Conservation (phyloP, 92 coral and sea anemone genomes). For the Nematostella vectensis region DNA sequence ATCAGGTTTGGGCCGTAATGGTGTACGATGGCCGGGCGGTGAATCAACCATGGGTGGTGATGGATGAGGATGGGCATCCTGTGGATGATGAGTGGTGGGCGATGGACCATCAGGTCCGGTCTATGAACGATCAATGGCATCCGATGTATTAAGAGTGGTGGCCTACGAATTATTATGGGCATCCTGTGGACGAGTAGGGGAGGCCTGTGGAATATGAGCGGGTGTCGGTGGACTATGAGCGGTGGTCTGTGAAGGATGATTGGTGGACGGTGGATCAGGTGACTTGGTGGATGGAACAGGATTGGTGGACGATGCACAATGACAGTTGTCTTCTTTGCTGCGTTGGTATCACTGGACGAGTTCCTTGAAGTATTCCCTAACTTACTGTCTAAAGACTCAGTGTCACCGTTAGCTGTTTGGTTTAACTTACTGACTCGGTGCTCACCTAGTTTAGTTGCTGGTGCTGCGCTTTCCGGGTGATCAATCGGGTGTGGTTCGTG, state of each 20-base stretch:
- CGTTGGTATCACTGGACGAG: background rate
- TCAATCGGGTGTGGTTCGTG: constrained; percentile 13
- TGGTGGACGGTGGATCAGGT: constrained; percentile 88
- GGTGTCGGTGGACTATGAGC: constrained; percentile 90
- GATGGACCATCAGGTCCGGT: constrained; percentile 78
- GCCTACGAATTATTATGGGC: constrained; percentile 91
- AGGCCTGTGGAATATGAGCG: constrained; percentile 86
- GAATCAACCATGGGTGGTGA: constrained; percentile 84
- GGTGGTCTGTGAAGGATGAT: constrained; percentile 96
- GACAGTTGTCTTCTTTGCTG: constrained; percentile 66
- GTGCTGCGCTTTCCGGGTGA: constrained; percentile 34
- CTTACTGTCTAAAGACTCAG: constrained; percentile 26
- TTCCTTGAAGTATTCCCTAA: constrained; percentile 3
- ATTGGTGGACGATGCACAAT: constrained; percentile 94
- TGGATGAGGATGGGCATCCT: constrained; percentile 91
- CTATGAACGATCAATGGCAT: constrained; percentile 86
- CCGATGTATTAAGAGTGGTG: constrained; percentile 73
- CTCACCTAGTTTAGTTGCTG: constrained; percentile 47
- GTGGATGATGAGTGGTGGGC: constrained; percentile 72
- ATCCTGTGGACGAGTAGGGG: constrained; percentile 87
- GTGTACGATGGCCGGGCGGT: constrained; percentile 81
- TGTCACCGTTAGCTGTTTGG: constrained; percentile 17
- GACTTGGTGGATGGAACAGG: constrained; percentile 96
- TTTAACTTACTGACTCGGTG: constrained; percentile 20
- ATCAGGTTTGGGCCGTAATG: constrained; percentile 78